Base-by-base conservation (phyloP, 1,140 invertebrate species). In the Brevipalpus yothersi region DNA sequence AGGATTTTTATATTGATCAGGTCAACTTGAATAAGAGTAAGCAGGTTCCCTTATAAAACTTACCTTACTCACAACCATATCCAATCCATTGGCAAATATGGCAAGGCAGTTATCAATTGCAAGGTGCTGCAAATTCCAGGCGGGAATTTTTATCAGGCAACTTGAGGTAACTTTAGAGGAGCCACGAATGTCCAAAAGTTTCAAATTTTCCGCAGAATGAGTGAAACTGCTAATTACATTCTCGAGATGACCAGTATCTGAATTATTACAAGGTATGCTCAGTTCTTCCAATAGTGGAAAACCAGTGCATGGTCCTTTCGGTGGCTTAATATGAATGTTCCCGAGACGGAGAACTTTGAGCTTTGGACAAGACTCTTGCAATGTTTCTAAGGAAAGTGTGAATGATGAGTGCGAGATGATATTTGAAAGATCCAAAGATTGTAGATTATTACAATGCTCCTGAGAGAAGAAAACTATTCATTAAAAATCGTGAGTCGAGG, bases 361-460 rank as follows among this genome's bases (percentile, higher is more conserved):
- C 0, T 55, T 41, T n/a, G 61, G 61, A 42, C 61, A 62, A 13
- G 23, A 41, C 13, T 19, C 17, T 56, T 62, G 61, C 15, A 62
- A 17, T 51, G 59, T 62, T 13, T 62, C 61, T 4, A 62, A 23
- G 7, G 31, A 11, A 42, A 62, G 49, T 4, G 51, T 43, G 10
- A 56, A 19, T 21, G 57, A 54, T 21, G 57, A 42, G 15, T 47
- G 17, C 9, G 61, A 59, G 31, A 41, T 21, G 10, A 62, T 57
- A 55, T 62, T 62, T 23, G 57, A 59, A 17, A 62, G 23, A 31
- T 62, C 61, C 11, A 62, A 51, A 0, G 57, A 47, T 55, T 53
- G 23, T 17, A 62, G 57, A 49, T 62, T 54, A 13, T 12, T 51
- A 59, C 61, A 62, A 53, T 82, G 72, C 23, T 74, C 73, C 84